phyloP scores from a whole-genome alignment of 2,113 vertebrate species.

The Oxyura jamaicensis region DNA sequence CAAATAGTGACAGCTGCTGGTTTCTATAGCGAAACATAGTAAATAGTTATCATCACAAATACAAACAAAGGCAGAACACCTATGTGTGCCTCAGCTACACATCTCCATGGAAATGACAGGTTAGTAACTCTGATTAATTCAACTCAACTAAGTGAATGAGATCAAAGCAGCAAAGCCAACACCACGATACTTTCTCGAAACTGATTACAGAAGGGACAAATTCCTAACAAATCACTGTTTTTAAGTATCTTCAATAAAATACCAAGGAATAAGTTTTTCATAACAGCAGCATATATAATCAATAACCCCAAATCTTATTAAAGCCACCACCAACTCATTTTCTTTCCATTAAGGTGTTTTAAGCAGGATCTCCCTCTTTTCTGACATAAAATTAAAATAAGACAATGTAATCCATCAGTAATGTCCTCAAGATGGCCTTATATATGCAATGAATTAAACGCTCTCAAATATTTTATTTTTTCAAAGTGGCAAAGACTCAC shows the following conservation, averaged over 20 bases:
- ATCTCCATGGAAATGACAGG: neutral
- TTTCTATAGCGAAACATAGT: conserved; percentile 61
- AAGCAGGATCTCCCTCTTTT: neutral
- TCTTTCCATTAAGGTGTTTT: neutral
- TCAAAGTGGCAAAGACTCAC: conserved; percentile 51
- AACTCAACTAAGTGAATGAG: neutral
- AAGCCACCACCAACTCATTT: conserved; percentile 9
- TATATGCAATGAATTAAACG: conserved; percentile 44
- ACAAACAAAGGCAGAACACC: conserved; percentile 32
- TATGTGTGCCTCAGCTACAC: neutral
- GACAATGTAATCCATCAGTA: conserved; percentile 26
- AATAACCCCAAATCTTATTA: conserved; percentile 1
- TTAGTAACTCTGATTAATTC: neutral
- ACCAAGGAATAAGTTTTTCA: neutral
- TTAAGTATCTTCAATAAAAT: neutral
- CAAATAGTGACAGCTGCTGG: conserved; percentile 55
- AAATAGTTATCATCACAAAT: conserved; percentile 34
- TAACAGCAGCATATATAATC: neutral
- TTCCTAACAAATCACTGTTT: neutral
- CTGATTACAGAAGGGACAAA: neutral
- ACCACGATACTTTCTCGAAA: neutral
- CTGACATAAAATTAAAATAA: conserved; percentile 8
- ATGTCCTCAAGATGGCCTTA: conserved; percentile 58
- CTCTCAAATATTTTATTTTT: conserved; percentile 42
- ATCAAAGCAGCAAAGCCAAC: neutral